A percentile compares a stretch with the other conserved stretches of the same genome.
Evolutionary conservation across 2,888 invertebrate genomes (phyloP).

Genomic region (Athetis lepigone): DNA sequence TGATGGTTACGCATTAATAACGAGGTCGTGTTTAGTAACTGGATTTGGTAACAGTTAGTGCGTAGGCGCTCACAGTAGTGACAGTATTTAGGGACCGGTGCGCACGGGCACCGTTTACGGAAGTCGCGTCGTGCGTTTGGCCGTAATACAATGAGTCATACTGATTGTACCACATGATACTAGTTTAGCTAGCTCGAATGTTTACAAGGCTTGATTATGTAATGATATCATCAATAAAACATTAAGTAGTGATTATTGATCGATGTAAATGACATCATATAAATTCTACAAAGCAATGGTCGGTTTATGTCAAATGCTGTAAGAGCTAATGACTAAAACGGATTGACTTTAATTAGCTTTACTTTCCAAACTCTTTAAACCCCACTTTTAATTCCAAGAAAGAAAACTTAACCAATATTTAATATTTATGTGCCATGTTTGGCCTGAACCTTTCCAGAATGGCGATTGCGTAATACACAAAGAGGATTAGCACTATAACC

Average conservation of each 20-base stretch:
- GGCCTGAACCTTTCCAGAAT: neutral
- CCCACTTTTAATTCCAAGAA: neutral
- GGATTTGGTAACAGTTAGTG: constrained; percentile 44
- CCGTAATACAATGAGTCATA: constrained; percentile 56
- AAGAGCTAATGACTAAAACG: neutral
- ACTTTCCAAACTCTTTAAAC: neutral
- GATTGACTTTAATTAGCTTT: neutral
- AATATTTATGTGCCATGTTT: neutral
- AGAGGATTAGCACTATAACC: constrained; percentile 3
- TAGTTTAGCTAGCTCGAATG: constrained; percentile 26
- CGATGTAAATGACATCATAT: neutral
- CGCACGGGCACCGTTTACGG: constrained; percentile 60
- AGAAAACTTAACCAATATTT: neutral
- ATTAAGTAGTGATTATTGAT: neutral
- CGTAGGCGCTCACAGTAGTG: constrained; percentile 53
- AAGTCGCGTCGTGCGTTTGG: constrained; percentile 55
- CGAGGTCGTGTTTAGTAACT: constrained; percentile 53
- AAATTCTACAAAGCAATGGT: neutral
- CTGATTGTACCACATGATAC: constrained; percentile 42
- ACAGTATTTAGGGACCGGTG: constrained; percentile 58
- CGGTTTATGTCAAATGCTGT: neutral
- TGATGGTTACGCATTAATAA: constrained; percentile 40
- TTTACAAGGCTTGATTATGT: constrained; percentile 19
- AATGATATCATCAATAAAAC: constrained; percentile 4
- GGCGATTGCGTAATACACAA: neutral